Base-by-base conservation (phyloP, 2,113 vertebrate species). In the Sigmodon hispidus region DNA sequence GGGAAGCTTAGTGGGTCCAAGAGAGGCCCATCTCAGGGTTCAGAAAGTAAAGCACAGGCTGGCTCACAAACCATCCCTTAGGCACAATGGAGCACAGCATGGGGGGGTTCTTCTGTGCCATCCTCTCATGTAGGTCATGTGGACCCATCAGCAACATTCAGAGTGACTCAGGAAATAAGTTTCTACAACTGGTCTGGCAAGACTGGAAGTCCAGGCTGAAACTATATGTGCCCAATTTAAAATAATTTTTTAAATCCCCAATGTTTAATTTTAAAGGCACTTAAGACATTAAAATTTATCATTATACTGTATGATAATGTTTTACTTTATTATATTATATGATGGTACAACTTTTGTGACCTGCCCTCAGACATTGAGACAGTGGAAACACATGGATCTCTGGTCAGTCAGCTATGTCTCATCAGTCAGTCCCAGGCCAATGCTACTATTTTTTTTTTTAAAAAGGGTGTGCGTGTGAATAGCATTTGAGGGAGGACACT, bases 241-340 rank as follows among this genome's bases (percentile, higher is more conserved):
- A 55, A 65, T 26, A 65, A 67, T 45, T 31, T 19, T 43, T 63
- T 12, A 34, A 85, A 40, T 31, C 13, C 0, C 19, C 21, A 43
- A 75, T 3, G 52, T 97, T 88, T 84, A 36, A 77, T 79, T 92
- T 87, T 84, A 73, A 90, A 87, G 87, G n/a, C 26, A 85, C 65
- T 79, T 1, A 73, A 69, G 81, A 87, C 67, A 57, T 72, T 29
- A 40, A 29, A 72, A n/a, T 50, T 4, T 50, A 26, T 31, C 36
- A 15, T 29, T 87, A 55, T 55, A 87, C 6, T 72, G 69, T 21
- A 72, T 40, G 36, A n/a, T 70, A 36, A n/a, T 72, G 69, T 22
- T 72, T 72, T 87, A 40, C 24, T 48, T 40, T 36, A 40, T 52
- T 57, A 29, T 26, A 43, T 31, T 43, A n/a, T 52, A 26, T 36